These are phyloP conservation scores for Carapus acus DNA, from an alignment of 2,797 vertebrate species.

Conservation along the genomic window DNA sequence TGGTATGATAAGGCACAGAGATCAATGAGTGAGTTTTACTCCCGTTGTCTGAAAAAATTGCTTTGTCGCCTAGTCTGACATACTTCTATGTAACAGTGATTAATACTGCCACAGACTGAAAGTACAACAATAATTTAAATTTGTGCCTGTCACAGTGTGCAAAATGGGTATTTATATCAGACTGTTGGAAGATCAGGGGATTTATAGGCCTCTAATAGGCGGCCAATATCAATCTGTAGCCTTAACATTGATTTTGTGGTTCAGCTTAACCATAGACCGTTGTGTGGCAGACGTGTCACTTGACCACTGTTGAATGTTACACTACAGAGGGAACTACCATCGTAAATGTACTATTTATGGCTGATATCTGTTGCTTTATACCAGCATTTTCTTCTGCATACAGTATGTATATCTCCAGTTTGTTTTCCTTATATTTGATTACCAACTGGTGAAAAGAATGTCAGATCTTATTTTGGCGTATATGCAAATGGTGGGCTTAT, in stretches of 20 bases:
- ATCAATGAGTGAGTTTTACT: slow-evolving; percentile 20
- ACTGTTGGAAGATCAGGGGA: too few species aligned
- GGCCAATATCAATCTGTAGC: too few species aligned
- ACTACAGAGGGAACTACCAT: slow-evolving; percentile 45
- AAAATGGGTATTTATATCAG: too few species aligned
- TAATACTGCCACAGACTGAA: too few species aligned
- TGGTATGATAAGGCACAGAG: slow-evolving; percentile 59
- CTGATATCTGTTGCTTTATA: slow-evolving; percentile 19
- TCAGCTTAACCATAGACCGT: not conserved
- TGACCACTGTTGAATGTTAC: slow-evolving; percentile 51
- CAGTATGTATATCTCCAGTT: slow-evolving; percentile 26
- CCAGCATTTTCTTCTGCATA: slow-evolving; percentile 32
- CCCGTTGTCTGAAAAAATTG: slow-evolving; percentile 15
- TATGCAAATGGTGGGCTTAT: slow-evolving; percentile 49
- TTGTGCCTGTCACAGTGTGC: too few species aligned
- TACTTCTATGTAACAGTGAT: too few species aligned
- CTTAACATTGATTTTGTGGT: too few species aligned
- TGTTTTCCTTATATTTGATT: too few species aligned
- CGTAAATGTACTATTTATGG: not conserved
- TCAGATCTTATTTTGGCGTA: slow-evolving; percentile 25
- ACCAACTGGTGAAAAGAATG: slow-evolving; percentile 11
- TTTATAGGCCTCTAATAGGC: too few species aligned
- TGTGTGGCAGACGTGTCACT: slow-evolving; percentile 2
- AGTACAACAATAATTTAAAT: too few species aligned
- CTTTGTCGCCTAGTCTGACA: too few species aligned